Conservation (phyloP, 2,113 vertebrate species). For the Meriones unguiculatus region DNA sequence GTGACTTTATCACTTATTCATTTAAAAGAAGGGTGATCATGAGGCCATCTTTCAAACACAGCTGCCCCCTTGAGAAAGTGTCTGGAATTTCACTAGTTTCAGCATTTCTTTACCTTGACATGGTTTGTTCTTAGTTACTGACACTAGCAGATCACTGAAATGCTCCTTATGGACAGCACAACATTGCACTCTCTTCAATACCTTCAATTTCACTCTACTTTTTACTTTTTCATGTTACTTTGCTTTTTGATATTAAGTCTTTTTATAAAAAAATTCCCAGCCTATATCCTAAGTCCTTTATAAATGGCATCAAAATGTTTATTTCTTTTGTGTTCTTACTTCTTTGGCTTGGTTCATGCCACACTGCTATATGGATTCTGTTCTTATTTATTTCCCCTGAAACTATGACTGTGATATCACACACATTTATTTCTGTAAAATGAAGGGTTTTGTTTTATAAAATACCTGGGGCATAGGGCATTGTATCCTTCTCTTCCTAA, state of each 20-base stretch:
- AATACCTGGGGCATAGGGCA: neutral
- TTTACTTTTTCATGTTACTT: neutral
- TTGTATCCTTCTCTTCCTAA: neutral
- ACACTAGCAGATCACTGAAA: neutral
- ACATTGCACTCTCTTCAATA: neutral
- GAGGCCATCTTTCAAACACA: neutral
- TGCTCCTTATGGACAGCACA: neutral
- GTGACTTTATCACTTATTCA: neutral
- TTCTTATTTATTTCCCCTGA: neutral
- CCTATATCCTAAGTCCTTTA: neutral
- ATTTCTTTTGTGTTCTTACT: neutral
- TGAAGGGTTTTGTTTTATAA: neutral
- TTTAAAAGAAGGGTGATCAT: neutral
- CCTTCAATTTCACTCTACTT: neutral
- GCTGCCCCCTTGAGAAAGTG: neutral
- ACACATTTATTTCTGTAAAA: slow-evolving; percentile 2
- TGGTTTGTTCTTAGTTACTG: neutral
- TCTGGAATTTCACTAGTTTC: neutral
- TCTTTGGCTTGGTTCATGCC: neutral
- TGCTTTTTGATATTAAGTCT: neutral
- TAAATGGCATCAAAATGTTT: neutral
- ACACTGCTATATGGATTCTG: neutral
- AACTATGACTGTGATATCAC: neutral
- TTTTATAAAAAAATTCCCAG: neutral
- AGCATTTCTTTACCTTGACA: neutral